Percentiles rank a stretch among this genome's conserved stretches.
Conservation (phyloP, 2,113 vertebrate genomes). For the Cygnus atratus region DNA sequence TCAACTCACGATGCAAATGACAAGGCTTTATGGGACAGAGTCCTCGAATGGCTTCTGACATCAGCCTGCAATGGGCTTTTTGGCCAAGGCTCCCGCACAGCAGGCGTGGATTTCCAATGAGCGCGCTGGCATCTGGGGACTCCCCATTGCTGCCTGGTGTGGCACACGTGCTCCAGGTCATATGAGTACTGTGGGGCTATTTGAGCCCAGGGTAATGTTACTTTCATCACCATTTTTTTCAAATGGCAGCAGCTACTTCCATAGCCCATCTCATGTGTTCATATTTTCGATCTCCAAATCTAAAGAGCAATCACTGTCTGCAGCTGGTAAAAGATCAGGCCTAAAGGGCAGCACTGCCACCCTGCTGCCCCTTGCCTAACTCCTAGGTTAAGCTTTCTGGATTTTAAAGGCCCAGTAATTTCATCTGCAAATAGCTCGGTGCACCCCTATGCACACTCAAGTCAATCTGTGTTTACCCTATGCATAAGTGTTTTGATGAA, state of each 20-base stretch:
- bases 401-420: background rate
- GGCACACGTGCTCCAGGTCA: background rate
- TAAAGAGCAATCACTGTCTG: background rate
- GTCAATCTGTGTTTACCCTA: background rate
- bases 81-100: fast-evolving
- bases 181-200: background rate
- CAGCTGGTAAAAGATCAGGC: background rate
- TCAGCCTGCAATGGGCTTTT: background rate
- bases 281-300: background rate
- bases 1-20: background rate
- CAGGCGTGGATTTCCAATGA: background rate
- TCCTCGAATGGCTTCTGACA: background rate
- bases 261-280: background rate
- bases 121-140: background rate
- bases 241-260: background rate
- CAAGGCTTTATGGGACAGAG: background rate
- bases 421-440: background rate
- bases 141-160: background rate
- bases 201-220: background rate
- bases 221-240: background rate
- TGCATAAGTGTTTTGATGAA: background rate
- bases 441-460: background rate
- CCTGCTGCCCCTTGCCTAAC: background rate
- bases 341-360: background rate
- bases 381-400: background rate